Base-by-base conservation (phyloP, 2,113 vertebrate genomes). In the Rhynchomys soricoides region DNA sequence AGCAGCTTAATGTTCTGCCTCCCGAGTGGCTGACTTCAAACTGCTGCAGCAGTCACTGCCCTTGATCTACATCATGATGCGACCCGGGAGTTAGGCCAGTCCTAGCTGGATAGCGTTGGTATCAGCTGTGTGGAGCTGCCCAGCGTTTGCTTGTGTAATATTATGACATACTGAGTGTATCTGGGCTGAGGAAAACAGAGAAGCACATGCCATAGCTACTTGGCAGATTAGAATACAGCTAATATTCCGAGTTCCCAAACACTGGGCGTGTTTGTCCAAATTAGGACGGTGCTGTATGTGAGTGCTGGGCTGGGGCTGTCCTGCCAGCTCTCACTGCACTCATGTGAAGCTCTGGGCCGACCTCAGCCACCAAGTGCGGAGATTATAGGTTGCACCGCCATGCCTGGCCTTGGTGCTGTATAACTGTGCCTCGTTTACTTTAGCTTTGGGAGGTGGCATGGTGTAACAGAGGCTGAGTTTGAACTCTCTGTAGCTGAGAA, bases 241-340 rank as follows among this genome's bases (percentile, higher is more conserved):
- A n/a, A 64, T 95, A 73, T 83, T 92, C 79, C 83, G 96, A 82
- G 85, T 94, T 96, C 95, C 75, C 94, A 93, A 96, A 94, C 83
- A 96, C 15, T 93, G 90, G 88, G 2, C 88, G 55, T 95, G 57
- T 95, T 89, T 97, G 93, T 96, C 91, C 93, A 96, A 89, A 97
- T 97, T 89, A 96, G 88, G 94, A 70, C 82, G 66, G 31, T 81
- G 17, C 6, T 78, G 64, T 70, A 19, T 90, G 59, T 57, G 89
- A 92, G 70, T 92, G 78, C 68, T 59, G 59, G 52, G 66, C 89
- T 85, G 34, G 78, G 91, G 94, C 94, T 85, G 73, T 78, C 82
- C 77, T 70, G 34, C 55, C 90, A 74, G 50, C 64, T 48, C 89
- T 91, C 40, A 12, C 57, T 68, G 55, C 74, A 71, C 82, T 73